phyloP scores from a whole-genome alignment of 1,140 invertebrate species.

The Drosophila arizonae region DNA sequence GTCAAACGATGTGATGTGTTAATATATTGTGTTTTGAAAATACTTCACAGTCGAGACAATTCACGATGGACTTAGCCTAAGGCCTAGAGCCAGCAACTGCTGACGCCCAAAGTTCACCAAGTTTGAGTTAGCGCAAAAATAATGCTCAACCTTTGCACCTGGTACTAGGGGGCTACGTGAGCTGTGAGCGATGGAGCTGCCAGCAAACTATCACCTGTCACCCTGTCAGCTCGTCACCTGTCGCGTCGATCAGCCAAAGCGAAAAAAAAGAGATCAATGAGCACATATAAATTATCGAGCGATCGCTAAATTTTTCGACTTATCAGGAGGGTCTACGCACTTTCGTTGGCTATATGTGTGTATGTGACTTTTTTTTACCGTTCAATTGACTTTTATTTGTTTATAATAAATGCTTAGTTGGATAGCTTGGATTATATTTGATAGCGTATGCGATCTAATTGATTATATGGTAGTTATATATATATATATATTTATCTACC shows the following conservation, averaged over 20 bases:
- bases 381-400: constrained; percentile 13
- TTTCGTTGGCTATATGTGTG: neutral
- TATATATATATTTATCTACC: neutral
- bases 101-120: constrained; percentile 18
- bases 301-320: constrained; percentile 49
- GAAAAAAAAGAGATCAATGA: constrained; percentile 36
- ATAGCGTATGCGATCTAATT: constrained; percentile 7
- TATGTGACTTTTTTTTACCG: neutral
- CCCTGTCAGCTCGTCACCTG: constrained; percentile 38
- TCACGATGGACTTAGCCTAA: constrained; percentile 65
- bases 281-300: constrained; percentile 59
- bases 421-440: constrained; percentile 8
- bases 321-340: constrained; percentile 25
- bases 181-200: constrained; percentile 30
- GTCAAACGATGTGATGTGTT: constrained; percentile 66
- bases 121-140: neutral
- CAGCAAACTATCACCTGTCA: constrained; percentile 17
- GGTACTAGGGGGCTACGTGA: constrained; percentile 20
- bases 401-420: constrained; percentile 1
- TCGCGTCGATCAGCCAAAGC: constrained; percentile 19
- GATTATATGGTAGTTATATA: neutral
- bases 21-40: constrained; percentile 51
- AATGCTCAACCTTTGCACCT: constrained; percentile 49
- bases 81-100: neutral
- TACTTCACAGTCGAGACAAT: constrained; percentile 2